A percentile compares a stretch with the other conserved stretches of the same genome.
Conservation (phyloP, 1,140 invertebrate species). For the Leptinotarsa defecta region DNA sequence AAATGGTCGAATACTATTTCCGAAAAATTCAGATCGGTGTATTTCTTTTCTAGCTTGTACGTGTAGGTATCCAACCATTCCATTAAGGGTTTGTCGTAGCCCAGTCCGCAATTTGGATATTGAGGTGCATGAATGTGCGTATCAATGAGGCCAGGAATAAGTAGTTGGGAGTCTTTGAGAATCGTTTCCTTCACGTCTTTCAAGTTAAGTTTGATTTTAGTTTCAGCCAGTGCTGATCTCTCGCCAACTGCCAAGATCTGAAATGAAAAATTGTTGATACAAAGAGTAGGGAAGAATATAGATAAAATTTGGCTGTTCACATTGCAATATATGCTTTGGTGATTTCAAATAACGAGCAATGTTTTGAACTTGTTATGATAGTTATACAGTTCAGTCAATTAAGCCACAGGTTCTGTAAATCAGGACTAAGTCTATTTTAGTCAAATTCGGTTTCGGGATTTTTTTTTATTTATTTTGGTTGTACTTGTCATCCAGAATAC, state of each 20-base stretch:
- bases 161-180: conserved; percentile 67
- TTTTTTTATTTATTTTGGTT: neutral
- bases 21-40: conserved; percentile 72
- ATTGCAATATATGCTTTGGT: too few relatives aligned
- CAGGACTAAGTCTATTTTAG: neutral
- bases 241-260: conserved; percentile 23
- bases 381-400: too few relatives aligned
- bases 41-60: conserved; percentile 81
- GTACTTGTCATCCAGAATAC: too few relatives aligned
- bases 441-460: neutral
- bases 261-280: conserved; percentile 5
- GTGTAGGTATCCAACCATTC: conserved; percentile 89
- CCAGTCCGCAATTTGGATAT: conserved; percentile 81
- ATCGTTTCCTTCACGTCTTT: conserved; percentile 29
- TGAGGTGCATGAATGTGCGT: conserved; percentile 89
- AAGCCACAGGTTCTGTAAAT: too few relatives aligned
- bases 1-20: conserved; percentile 72
- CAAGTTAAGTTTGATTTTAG: conserved; percentile 33
- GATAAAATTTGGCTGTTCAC: too few relatives aligned
- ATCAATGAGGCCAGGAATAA: conserved; percentile 88
- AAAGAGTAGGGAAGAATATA: too few relatives aligned
- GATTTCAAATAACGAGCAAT: too few relatives aligned
- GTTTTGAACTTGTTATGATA: too few relatives aligned
- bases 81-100: conserved; percentile 76
- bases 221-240: conserved; percentile 15